Evolutionary conservation across 2,888 invertebrate genomes (phyloP).

Genomic region (Xestia c-nigrum): DNA sequence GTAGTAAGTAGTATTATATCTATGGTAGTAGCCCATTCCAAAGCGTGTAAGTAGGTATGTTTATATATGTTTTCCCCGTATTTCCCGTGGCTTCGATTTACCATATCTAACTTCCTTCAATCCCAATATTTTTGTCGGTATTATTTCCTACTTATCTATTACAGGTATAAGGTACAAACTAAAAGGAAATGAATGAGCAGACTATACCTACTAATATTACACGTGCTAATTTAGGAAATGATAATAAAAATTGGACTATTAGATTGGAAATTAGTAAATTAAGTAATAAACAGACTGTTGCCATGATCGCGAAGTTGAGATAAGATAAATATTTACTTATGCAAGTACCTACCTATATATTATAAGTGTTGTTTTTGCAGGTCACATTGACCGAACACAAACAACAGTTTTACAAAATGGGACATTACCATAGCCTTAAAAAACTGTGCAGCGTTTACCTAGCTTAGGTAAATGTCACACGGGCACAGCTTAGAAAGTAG

Average conservation of each 20-base stretch:
- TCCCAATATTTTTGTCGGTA: not conserved
- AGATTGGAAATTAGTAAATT: constrained; percentile 16
- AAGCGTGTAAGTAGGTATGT: too few species aligned
- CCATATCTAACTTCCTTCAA: not conserved
- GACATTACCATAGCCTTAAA: not conserved
- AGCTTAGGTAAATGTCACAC: too few species aligned
- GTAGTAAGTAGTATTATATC: too few species aligned
- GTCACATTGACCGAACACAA: not conserved
- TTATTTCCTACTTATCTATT: not conserved
- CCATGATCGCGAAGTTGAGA: constrained; percentile 14
- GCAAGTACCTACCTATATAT: too few species aligned
- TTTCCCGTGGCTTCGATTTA: too few species aligned
- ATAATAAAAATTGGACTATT: not conserved
- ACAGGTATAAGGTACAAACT: not conserved
- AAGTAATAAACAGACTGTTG: constrained; percentile 19
- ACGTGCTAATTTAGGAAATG: not conserved
- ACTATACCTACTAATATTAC: not conserved
- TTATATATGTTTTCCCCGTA: too few species aligned
- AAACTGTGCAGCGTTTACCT: not conserved
- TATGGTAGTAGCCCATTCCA: too few species aligned
- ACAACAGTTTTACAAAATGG: not conserved
- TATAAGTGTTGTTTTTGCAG: constrained; percentile 5
- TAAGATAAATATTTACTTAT: constrained; percentile 11
- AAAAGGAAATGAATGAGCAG: not conserved
- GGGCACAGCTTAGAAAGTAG: too few species aligned